Evolutionary conservation across 2,113 vertebrate genomes (phyloP).

Genomic region (Rhinoderma darwinii): DNA sequence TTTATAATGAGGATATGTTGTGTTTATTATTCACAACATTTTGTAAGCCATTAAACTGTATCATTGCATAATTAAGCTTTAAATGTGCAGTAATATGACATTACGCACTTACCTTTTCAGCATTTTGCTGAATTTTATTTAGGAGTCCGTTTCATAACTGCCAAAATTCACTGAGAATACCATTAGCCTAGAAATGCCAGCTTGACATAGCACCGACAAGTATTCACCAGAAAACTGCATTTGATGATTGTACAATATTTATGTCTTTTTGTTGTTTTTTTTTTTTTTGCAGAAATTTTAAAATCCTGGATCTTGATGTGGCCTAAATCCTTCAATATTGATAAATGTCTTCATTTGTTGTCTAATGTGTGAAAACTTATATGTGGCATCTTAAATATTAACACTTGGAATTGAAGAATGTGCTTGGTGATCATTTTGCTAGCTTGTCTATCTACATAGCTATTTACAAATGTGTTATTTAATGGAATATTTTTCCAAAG

Average conservation of each 20-base stretch:
- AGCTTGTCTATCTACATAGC: not conserved
- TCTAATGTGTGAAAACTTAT: constrained; percentile 21
- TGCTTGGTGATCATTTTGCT: not conserved
- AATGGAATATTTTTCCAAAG: not conserved
- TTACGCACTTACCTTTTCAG: constrained; percentile 39
- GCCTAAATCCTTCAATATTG: constrained; percentile 53
- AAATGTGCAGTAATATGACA: constrained; percentile 44
- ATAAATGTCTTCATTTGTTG: constrained; percentile 47
- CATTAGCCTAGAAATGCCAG: constrained; percentile 60
- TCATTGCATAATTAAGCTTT: constrained; percentile 57
- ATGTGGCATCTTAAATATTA: constrained; percentile 22
- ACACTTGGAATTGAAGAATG: not conserved
- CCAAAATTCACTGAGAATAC: constrained; percentile 44
- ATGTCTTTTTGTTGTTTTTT: too few relatives aligned
- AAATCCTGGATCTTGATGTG: constrained; percentile 54
- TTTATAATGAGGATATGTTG: constrained; percentile 32
- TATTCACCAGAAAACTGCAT: constrained; percentile 42
- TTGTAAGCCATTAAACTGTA: constrained; percentile 48
- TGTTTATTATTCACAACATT: constrained; percentile 44
- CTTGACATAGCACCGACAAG: constrained; percentile 44
- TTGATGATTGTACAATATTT: constrained; percentile 5
- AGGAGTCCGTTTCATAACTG: constrained; percentile 41
- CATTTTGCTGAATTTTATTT: constrained; percentile 38
- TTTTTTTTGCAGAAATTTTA: constrained; percentile 36
- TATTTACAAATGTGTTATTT: not conserved